Evolutionary conservation across 1,140 invertebrate genomes (phyloP), one percentile per base, ranked within the genome.

Genomic region (Drosophila sulfurigaster): DNA sequence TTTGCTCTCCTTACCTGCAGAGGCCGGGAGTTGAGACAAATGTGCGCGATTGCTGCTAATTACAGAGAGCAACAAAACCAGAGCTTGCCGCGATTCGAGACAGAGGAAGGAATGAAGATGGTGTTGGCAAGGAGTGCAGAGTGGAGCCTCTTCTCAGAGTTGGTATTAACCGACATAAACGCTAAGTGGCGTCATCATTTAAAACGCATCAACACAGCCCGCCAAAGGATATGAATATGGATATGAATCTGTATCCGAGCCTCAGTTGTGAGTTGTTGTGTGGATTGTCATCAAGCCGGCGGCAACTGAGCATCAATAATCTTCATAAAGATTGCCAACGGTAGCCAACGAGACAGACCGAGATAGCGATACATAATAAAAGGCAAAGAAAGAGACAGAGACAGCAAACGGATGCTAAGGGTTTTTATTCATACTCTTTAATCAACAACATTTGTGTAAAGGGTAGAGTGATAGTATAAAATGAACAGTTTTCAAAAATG

Each of bases 181-280:
- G 81, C 82, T 91, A 91, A 91, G 88, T 91, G 88, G 88, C 88
- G 88, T 91, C 88, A 91, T 91, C 81, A 91, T 91, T 91, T 91
- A 91, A 91, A 91, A 91, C 81, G 88, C 88, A 91, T 91, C 88
- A 91, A 82, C 85, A 82, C 85, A 89, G 75, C 70, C 81, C 72
- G 75, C 77, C 80, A 80, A 87, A 83, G 83, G 77, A 88, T 80
- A 59, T 78, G 83, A 35, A 67, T 69, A 70, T 68, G 43, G 43
- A 62, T 79, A 77, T 69, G 58, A 30, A 63, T 51, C 28, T 59
- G 38, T 30, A 20, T 68, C n/a, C 43, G 43, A 35, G 35, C 30
- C 15, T 41, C 45, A 10, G 25, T 32, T 67, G 52, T 35, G 30
- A 38, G 7, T 32, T 32, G 54, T 41, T 59, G 57, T 65, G 48